phyloP scores from a whole-genome alignment of 2,797 vertebrate genomes.

The Discoglossus pictus region DNA sequence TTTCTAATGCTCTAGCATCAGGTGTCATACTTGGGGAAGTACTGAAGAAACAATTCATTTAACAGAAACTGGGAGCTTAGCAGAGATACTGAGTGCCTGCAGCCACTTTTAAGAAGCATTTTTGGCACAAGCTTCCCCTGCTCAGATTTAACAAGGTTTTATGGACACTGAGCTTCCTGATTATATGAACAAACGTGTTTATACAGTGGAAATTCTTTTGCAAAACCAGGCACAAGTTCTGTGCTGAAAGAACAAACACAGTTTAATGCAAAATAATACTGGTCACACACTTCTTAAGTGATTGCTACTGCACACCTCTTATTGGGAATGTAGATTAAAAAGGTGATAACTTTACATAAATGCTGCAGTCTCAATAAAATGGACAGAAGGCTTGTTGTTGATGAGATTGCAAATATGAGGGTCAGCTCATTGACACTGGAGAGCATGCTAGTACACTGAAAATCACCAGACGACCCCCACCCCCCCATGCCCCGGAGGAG shows the following conservation, averaged over 20 bases:
- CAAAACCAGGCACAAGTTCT: conserved; percentile 4
- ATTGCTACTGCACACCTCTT: too few species aligned
- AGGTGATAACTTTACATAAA: too few species aligned
- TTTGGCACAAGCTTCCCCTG: conserved; percentile 47
- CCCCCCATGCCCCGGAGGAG: too few species aligned
- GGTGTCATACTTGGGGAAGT: conserved; percentile 29
- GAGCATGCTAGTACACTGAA: too few species aligned
- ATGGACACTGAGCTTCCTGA: conserved; percentile 46
- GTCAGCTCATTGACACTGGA: too few species aligned
- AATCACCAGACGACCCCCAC: too few species aligned
- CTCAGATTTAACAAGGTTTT: conserved; percentile 47
- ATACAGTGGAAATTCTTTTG: conserved; percentile 19
- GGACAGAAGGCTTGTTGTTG: too few species aligned
- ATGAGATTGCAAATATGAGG: too few species aligned
- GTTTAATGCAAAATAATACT: conserved; percentile 27
- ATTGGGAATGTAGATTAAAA: too few species aligned
- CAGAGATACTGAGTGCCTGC: conserved; percentile 39
- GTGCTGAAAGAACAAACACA: conserved; percentile 27
- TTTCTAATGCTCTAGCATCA: conserved; percentile 13
- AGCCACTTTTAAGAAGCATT: conserved; percentile 43
- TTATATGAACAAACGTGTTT: conserved; percentile 53
- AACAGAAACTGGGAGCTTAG: conserved; percentile 33
- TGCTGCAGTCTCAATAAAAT: too few species aligned
- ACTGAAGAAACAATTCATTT: conserved; percentile 43
- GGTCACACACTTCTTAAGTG: background rate